Evolutionary conservation across 2,797 vertebrate genomes (phyloP).

Genomic region (Euthynnus affinis): DNA sequence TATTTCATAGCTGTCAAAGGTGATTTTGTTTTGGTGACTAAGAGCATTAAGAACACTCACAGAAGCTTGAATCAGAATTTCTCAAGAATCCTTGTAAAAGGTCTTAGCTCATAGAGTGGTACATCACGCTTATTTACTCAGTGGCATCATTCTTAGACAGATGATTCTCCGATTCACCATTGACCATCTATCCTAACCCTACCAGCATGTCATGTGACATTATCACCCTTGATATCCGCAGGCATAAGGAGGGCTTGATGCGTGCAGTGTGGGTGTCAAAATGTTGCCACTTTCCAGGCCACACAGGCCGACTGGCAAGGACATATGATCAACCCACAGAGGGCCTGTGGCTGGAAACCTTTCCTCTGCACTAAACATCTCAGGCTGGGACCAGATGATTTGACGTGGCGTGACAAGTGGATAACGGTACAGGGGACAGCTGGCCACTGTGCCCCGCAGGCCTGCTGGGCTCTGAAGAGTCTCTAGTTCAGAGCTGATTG

Average conservation of each 20-base stretch:
- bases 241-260: slow-evolving; percentile 25
- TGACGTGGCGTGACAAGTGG: slow-evolving; percentile 53
- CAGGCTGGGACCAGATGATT: slow-evolving; percentile 49
- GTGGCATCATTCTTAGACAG: neutral
- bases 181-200: slow-evolving; percentile 12
- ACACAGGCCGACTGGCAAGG: slow-evolving; percentile 31
- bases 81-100: neutral
- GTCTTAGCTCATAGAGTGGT: neutral
- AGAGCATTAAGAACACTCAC: neutral
- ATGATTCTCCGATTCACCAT: slow-evolving; percentile 1
- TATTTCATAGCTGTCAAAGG: neutral
- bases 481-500: slow-evolving; percentile 50
- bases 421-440: slow-evolving; percentile 42
- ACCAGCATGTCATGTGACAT: slow-evolving; percentile 25
- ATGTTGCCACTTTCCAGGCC: slow-evolving; percentile 25
- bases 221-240: slow-evolving; percentile 22
- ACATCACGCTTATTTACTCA: slow-evolving; percentile 8
- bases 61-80: neutral
- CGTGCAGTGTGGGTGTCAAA: slow-evolving; percentile 21
- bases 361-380: slow-evolving; percentile 41
- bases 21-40: neutral
- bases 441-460: slow-evolving; percentile 43
- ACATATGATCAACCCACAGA: slow-evolving; percentile 39
- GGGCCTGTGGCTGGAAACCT: slow-evolving; percentile 44
- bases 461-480: slow-evolving; percentile 61